Base-by-base conservation (phyloP, 2,888 invertebrate genomes). In the Zonitis immaculata region DNA sequence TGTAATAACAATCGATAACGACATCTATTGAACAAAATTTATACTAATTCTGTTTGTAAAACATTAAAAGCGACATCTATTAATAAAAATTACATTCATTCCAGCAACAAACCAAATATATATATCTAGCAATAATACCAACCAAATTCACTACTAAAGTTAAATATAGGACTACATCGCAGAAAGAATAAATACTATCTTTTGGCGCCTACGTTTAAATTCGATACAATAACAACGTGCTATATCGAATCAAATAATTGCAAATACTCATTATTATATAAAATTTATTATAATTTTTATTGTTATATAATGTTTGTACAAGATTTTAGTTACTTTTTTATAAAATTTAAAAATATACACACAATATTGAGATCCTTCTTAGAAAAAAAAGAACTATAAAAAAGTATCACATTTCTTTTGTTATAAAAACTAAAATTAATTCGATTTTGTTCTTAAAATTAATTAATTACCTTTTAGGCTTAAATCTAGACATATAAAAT, bases 401-500 rank as follows among this genome's bases (percentile, higher is more conserved):
- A 61, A 57, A 62, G 59, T 64, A 64, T 64, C 64, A 64, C 64
- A 62, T 51, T 57, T 61, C 54, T 52, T n/a, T n/a, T n/a, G n/a
- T 35, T 47, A 56, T 49, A 54, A 32, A 22, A 25, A 25, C 32
- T 45, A 30, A 42, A 42, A 30, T 7, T 46, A 42, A 44, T 27
- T 16, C 5, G 18, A 16, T 32, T 12, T 5, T 26, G 7, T 16
- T 11, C 6, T 20, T 11, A n/a, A n/a, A n/a, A n/a, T 6, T 12
- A 2, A 26, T 32, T 22, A 6, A 45, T 63, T 67, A 72, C 57
- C 66, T 68, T 66, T 71, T 73, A 44, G 86, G 87, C 69, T 87
- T 85, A 74, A 89, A 89, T 68, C 88, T 81, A 58, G 91, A 90
- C 87, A 95, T 88, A 71, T 95, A 95, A 77, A 89, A 93, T 72